Evolutionary conservation across 2,113 vertebrate genomes (phyloP).

Genomic region (Sphaerodactylus townsendi): DNA sequence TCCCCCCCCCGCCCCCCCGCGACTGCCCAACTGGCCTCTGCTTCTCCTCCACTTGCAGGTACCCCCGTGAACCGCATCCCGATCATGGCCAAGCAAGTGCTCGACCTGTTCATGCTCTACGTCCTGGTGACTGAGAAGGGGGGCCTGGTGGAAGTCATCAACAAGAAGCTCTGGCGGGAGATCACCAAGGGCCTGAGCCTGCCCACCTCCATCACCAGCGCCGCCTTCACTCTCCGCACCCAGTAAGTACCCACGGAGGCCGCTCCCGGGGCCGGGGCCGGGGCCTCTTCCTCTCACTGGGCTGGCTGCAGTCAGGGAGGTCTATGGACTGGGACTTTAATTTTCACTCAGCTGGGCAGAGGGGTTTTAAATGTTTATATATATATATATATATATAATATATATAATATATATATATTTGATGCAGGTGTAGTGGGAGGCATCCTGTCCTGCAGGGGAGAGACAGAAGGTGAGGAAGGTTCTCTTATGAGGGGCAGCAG

Average conservation of each 20-base stretch:
- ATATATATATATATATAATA: too few species aligned
- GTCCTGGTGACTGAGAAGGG: conserved; percentile 96
- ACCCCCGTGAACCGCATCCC: conserved; percentile 97
- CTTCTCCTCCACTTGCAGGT: conserved; percentile 68
- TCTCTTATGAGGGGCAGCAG: too few species aligned
- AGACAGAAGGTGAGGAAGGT: too few species aligned
- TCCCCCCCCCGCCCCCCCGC: too few species aligned
- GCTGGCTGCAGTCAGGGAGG: too few species aligned
- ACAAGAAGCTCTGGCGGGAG: conserved; percentile 98
- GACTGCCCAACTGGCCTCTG: not conserved
- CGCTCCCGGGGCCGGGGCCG: too few species aligned
- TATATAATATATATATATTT: too few species aligned
- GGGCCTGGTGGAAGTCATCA: conserved; percentile 96
- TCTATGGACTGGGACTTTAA: too few species aligned
- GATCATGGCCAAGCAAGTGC: conserved; percentile 98
- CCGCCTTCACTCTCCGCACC: conserved; percentile 96
- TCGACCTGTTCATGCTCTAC: conserved; percentile 96
- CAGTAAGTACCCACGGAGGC: conserved; percentile 83
- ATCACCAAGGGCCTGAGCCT: conserved; percentile 97
- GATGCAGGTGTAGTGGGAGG: too few species aligned
- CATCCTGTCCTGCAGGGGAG: too few species aligned
- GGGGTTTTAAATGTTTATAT: too few species aligned
- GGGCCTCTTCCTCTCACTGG: not conserved
- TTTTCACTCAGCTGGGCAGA: too few species aligned
- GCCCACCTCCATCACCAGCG: conserved; percentile 98